These are phyloP conservation scores for Escarpia spicata DNA, from an alignment of 2,888 invertebrate species.

Conservation along the genomic window DNA sequence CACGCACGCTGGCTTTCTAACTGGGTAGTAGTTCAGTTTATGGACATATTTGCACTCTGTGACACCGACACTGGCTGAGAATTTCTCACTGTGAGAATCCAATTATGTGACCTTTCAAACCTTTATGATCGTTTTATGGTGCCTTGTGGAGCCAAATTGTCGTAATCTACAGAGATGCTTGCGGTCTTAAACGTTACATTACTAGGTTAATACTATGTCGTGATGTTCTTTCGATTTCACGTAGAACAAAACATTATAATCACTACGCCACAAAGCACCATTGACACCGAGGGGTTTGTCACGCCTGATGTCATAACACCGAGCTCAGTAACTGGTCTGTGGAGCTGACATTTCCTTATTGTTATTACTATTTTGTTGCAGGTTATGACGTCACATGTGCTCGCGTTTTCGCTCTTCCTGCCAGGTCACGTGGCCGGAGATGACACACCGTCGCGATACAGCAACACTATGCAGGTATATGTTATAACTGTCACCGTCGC, in stretches of 20 bases:
- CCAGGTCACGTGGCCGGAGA: neutral
- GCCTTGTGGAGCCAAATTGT: neutral
- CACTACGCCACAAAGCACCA: neutral
- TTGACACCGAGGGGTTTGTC: neutral
- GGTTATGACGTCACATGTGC: slow-evolving; percentile 9
- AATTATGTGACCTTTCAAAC: neutral
- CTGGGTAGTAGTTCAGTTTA: neutral
- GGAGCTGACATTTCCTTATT: neutral
- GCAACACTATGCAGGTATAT: slow-evolving; percentile 9
- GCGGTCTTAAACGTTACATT: neutral
- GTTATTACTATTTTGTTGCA: neutral
- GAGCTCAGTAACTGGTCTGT: neutral
- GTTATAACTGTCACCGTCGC: neutral
- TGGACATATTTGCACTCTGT: neutral
- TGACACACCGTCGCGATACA: neutral
- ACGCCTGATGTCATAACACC: no score
- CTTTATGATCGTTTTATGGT: neutral
- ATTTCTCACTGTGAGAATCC: neutral
- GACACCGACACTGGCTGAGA: neutral
- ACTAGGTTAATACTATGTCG: neutral
- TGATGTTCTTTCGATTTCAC: neutral
- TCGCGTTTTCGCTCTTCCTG: slow-evolving; percentile 12
- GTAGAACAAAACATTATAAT: neutral
- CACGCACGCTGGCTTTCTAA: neutral
- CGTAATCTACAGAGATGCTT: neutral